Evolutionary conservation across 2,113 vertebrate species (phyloP).

Genomic region (Pteropus alecto): DNA sequence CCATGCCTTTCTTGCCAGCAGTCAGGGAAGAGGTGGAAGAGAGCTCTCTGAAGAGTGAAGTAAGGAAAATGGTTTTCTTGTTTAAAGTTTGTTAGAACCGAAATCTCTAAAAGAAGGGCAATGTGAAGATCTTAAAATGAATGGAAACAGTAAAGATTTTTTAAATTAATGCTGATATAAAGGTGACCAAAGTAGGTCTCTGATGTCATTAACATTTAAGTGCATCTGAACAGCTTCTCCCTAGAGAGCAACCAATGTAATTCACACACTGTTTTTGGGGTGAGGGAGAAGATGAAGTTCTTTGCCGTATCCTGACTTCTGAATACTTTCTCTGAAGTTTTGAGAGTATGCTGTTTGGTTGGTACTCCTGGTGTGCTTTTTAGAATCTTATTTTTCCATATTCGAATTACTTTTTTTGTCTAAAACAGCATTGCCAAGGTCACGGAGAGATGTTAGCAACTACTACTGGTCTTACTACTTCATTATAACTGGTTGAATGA

Average conservation of each 20-base stretch:
- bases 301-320: background rate
- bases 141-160: background rate
- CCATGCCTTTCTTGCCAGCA: slow-evolving; percentile 80
- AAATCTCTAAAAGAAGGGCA: slow-evolving; percentile 14
- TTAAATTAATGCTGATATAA: background rate
- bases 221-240: background rate
- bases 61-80: slow-evolving; percentile 62
- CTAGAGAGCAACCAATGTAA: background rate
- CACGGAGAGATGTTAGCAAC: background rate
- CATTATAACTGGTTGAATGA: background rate
- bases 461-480: background rate
- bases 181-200: background rate
- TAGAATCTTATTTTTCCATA: background rate
- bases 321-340: background rate
- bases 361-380: background rate
- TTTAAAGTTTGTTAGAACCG: background rate
- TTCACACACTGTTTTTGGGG: background rate
- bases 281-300: background rate
- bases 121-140: background rate
- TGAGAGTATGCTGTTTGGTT: background rate
- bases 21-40: slow-evolving; percentile 85
- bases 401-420: background rate
- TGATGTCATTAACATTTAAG: background rate
- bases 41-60: slow-evolving; percentile 73
- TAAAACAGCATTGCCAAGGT: background rate